These are phyloP conservation scores for Palaemon carinicauda DNA, from an alignment of 1,140 invertebrate genomes.

Conservation along the genomic window DNA sequence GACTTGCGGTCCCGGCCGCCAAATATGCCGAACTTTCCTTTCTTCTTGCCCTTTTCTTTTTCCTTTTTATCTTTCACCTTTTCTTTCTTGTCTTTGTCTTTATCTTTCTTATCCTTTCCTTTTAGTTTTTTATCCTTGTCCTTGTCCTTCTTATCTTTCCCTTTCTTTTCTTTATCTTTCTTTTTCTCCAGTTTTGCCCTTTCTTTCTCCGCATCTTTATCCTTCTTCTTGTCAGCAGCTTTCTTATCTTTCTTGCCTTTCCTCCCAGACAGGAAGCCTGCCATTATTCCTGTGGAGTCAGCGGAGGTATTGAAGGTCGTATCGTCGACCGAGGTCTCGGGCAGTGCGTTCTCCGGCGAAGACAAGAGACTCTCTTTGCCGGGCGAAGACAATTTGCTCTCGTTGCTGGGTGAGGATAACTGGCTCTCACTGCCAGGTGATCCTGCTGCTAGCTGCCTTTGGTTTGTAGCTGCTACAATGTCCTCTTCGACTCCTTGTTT, in stretches of 20 bases:
- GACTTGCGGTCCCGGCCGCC: background rate
- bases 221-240: constrained; percentile 59
- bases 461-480: background rate
- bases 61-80: background rate
- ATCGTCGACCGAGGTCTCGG: constrained; percentile 45
- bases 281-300: constrained; percentile 15
- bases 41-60: constrained; percentile 2
- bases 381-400: no score
- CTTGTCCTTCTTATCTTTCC: constrained; percentile 8
- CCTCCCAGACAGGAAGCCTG: constrained; percentile 14
- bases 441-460: background rate
- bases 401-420: no score
- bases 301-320: background rate
- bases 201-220: constrained; percentile 53
- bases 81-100: background rate
- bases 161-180: constrained; percentile 44
- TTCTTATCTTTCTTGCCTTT: constrained; percentile 51
- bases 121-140: background rate
- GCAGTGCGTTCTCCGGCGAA: constrained; percentile 13
- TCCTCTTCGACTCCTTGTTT: background rate
- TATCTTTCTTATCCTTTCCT: constrained; percentile 20
- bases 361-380: background rate
- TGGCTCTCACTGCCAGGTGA: background rate
- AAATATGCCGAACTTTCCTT: constrained; percentile 11
- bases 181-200: constrained; percentile 45